phyloP scores from a whole-genome alignment of 2,797 vertebrate species.

The Hephaestus fuliginosus region DNA sequence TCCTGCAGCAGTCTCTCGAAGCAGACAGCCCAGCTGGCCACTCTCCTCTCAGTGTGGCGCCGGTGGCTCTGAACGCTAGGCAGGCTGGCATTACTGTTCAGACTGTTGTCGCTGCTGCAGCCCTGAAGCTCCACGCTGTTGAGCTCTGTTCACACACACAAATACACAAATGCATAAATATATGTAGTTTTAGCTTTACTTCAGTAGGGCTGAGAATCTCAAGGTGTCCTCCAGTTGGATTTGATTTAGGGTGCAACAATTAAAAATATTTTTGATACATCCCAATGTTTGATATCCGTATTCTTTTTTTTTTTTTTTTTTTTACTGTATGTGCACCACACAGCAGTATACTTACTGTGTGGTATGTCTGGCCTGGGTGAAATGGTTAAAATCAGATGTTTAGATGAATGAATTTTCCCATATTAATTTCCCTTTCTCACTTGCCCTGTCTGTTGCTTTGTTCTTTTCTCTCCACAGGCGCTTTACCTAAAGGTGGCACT shows the following conservation, averaged over 20 bases:
- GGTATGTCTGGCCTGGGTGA: background rate
- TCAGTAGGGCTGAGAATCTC: background rate
- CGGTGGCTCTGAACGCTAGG: constrained; percentile 97
- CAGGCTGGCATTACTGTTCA: constrained; percentile 98
- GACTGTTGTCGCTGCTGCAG: constrained; percentile 95
- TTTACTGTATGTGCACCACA: background rate
- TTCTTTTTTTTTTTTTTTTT: background rate
- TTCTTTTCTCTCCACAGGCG: background rate
- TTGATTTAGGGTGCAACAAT: background rate
- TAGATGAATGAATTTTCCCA: background rate
- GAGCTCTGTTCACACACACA: constrained; percentile 86
- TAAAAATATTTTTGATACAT: background rate
- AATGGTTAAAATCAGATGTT: background rate
- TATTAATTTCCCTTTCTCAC: background rate
- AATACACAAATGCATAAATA: constrained; percentile 26
- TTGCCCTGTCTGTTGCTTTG: background rate
- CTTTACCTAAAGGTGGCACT: constrained; percentile 12
- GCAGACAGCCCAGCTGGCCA: constrained; percentile 97
- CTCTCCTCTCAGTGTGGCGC: constrained; percentile 91
- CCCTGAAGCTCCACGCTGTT: constrained; percentile 94
- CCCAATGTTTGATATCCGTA: background rate
- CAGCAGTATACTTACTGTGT: background rate
- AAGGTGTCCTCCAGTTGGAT: no score
- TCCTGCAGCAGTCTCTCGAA: constrained; percentile 98
- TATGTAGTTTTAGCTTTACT: background rate